These are phyloP conservation scores for Drosophila fungiperda DNA, from an alignment of 2,888 invertebrate genomes.

Conservation along the genomic window DNA sequence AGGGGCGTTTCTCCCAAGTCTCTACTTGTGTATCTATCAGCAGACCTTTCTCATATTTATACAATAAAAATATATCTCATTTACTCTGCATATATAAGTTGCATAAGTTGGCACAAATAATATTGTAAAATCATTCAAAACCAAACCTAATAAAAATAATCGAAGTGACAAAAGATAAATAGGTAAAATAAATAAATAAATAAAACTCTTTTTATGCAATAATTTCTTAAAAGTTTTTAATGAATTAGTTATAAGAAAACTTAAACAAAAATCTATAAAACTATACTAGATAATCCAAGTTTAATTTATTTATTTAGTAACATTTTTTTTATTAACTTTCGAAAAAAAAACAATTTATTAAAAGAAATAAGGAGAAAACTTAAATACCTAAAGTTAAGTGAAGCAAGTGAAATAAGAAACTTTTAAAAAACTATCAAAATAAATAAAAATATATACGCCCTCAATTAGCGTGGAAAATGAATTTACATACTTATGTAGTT, in stretches of 20 bases:
- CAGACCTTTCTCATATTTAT: background rate
- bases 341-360: background rate
- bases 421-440: background rate
- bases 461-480: slow-evolving; percentile 6
- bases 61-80: background rate
- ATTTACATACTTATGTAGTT: slow-evolving; percentile 1
- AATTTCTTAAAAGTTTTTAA: background rate
- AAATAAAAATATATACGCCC: background rate
- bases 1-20: slow-evolving; percentile 46
- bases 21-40: slow-evolving; percentile 13
- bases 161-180: background rate
- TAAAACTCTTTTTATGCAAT: background rate
- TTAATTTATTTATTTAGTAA: background rate
- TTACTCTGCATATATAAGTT: background rate
- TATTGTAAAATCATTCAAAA: background rate
- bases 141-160: background rate
- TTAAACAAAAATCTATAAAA: background rate
- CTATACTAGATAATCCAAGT: background rate
- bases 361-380: background rate
- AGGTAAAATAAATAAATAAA: background rate
- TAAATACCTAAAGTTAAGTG: background rate
- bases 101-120: background rate
- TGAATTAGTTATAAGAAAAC: background rate
- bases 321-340: background rate
- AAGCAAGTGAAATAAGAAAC: background rate